A percentile compares a stretch with the other conserved stretches of the same genome.
These are phyloP conservation scores for Rhynchophorus ferrugineus DNA, from an alignment of 1,140 invertebrate species.

Conservation along the genomic window DNA sequence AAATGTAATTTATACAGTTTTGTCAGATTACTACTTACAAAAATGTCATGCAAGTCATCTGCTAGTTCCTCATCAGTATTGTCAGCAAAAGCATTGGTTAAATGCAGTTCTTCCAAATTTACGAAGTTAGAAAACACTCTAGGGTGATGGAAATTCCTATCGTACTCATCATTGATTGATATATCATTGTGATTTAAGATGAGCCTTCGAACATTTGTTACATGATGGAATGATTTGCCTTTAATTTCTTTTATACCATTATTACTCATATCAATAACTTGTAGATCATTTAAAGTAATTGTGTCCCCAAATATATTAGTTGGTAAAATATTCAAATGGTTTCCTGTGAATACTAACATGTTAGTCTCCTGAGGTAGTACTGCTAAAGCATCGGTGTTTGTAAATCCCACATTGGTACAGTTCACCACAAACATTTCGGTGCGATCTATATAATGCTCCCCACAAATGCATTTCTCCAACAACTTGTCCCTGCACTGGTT, in stretches of 20 bases:
- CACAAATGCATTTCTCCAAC: constrained; percentile 46
- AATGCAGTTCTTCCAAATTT: constrained; percentile 62
- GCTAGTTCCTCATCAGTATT: constrained; percentile 54
- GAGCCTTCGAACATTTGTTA: constrained; percentile 60
- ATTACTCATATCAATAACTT: constrained; percentile 67
- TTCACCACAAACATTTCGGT: constrained; percentile 59
- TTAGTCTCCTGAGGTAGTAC: constrained; percentile 59
- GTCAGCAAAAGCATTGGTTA: constrained; percentile 70
- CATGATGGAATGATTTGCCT: constrained; percentile 71
- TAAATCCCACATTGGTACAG: constrained; percentile 60
- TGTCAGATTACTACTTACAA: constrained; percentile 60
- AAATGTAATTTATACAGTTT: constrained; percentile 65
- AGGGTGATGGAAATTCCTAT: constrained; percentile 58
- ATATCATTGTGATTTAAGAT: constrained; percentile 70
- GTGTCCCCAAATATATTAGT: constrained; percentile 65
- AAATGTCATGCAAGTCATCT: constrained; percentile 63
- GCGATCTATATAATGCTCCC: constrained; percentile 46
- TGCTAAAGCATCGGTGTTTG: constrained; percentile 49
- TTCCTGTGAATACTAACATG: constrained; percentile 69
- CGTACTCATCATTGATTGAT: constrained; percentile 49
- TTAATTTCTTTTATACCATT: constrained; percentile 68
- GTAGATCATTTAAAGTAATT: constrained; percentile 48
- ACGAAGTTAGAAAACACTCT: constrained; percentile 72
- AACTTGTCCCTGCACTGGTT: constrained; percentile 18
- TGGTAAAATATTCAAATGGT: constrained; percentile 55